A percentile compares a stretch with the other conserved stretches of the same genome.
These are phyloP conservation scores for Drosophila quadrilineata DNA, from an alignment of 1,140 invertebrate genomes.

Conservation along the genomic window DNA sequence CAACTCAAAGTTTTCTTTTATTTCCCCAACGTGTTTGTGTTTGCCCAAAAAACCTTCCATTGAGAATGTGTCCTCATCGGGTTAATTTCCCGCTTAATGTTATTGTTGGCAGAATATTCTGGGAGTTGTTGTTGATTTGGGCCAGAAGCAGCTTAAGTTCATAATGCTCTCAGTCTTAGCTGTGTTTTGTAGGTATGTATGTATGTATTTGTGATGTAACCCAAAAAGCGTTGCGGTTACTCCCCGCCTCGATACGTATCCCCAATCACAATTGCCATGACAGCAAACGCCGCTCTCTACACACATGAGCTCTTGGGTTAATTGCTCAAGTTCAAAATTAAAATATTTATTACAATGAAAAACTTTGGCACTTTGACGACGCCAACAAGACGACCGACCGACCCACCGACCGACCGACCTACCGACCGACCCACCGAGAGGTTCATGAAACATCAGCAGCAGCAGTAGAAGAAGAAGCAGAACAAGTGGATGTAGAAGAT, in stretches of 20 bases:
- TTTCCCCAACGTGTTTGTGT: too few species aligned
- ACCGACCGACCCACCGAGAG: too few species aligned
- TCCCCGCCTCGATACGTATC: background rate
- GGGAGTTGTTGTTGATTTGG: constrained; percentile 32
- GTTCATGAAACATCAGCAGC: background rate
- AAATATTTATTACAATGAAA: constrained; percentile 80
- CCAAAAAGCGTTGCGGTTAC: constrained; percentile 14
- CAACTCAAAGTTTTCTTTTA: too few species aligned
- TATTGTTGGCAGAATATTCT: constrained; percentile 32
- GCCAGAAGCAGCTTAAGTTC: constrained; percentile 61
- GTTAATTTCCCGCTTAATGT: constrained; percentile 67
- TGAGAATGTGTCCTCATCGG: constrained; percentile 64
- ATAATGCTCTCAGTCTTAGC: constrained; percentile 56
- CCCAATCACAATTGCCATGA: constrained; percentile 52
- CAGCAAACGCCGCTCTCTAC: constrained; percentile 6
- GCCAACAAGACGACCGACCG: constrained; percentile 67
- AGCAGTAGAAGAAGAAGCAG: background rate
- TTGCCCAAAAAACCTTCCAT: too few species aligned
- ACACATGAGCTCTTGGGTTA: constrained; percentile 72
- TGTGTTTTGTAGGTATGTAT: background rate
- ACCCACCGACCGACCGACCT: too few species aligned
- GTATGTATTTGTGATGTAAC: too few species aligned
- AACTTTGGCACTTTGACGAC: constrained; percentile 75
- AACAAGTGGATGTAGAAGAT: background rate
- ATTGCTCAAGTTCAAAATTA: constrained; percentile 79